These are phyloP conservation scores for Falco naumanni DNA, from an alignment of 2,797 vertebrate genomes.

Conservation along the genomic window DNA sequence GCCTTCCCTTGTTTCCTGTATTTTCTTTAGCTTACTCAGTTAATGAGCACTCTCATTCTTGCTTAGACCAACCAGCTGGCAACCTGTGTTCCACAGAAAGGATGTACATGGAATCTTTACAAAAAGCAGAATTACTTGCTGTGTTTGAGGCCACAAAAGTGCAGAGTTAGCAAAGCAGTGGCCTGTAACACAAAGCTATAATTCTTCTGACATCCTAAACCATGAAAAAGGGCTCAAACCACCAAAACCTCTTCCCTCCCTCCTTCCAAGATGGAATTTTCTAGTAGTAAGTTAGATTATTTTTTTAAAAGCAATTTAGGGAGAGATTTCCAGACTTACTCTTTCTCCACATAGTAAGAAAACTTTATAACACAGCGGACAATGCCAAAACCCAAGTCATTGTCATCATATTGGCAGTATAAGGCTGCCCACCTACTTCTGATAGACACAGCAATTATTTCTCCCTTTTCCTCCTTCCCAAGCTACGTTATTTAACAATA, in stretches of 20 bases:
- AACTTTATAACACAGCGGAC: neutral
- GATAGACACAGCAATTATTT: neutral
- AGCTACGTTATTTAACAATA: neutral
- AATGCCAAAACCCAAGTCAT: neutral
- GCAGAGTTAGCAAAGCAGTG: constrained; percentile 46
- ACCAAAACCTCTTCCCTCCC: neutral
- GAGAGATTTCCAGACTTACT: neutral
- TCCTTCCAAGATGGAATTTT: neutral
- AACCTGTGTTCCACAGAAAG: constrained; percentile 25
- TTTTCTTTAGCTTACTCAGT: constrained; percentile 12
- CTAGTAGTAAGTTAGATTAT: neutral
- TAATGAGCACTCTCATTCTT: constrained; percentile 29
- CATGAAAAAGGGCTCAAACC: constrained; percentile 41
- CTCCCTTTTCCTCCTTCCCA: neutral
- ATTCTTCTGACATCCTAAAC: constrained; percentile 49
- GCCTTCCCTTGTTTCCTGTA: constrained; percentile 21
- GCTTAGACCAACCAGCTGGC: constrained; percentile 38
- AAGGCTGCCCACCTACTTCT: neutral
- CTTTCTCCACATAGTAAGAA: neutral
- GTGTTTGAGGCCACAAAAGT: constrained; percentile 27
- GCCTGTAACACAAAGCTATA: constrained; percentile 35
- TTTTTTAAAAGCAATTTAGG: neutral
- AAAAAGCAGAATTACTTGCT: constrained; percentile 38
- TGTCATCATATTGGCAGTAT: neutral
- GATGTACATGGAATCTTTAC: neutral